Percentiles rank a stretch among this genome's conserved stretches.
Conservation (phyloP, 2,888 invertebrate species). For the Parnassius glacialis region DNA sequence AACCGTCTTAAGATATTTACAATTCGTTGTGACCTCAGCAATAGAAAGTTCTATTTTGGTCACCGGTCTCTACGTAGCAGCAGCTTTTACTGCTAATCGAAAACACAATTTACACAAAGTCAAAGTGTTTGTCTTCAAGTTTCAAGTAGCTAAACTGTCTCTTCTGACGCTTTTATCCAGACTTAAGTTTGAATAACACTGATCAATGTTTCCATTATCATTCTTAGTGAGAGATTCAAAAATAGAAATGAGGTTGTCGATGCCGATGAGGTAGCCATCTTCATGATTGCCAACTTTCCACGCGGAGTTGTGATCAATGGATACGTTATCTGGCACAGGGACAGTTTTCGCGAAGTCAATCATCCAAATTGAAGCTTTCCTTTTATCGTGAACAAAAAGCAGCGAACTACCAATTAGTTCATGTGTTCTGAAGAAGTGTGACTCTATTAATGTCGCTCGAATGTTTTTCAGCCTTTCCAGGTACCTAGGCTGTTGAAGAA, state of each 20-base stretch:
- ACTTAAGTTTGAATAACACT: slow-evolving; percentile 56
- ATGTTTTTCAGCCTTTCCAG: slow-evolving; percentile 92
- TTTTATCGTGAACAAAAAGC: slow-evolving; percentile 95
- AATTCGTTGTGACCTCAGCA: slow-evolving; percentile 17
- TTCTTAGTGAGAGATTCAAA: slow-evolving; percentile 84
- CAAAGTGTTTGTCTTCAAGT: slow-evolving; percentile 34
- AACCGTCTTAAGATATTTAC: slow-evolving; percentile 19
- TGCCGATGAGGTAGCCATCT: slow-evolving; percentile 96
- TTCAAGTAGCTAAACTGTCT: slow-evolving; percentile 72
- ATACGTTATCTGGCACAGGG: slow-evolving; percentile 86
- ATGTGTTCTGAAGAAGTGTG: slow-evolving; percentile 94
- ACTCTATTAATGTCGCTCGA: slow-evolving; percentile 89
- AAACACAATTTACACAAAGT: slow-evolving; percentile 29
- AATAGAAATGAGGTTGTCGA: slow-evolving; percentile 93
- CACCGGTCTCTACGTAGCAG: slow-evolving; percentile 25
- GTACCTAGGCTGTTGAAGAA: slow-evolving; percentile 85
- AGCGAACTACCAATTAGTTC: slow-evolving; percentile 97
- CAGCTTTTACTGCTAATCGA: slow-evolving; percentile 22
- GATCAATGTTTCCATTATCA: slow-evolving; percentile 66
- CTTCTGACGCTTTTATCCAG: slow-evolving; percentile 64
- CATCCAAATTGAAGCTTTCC: slow-evolving; percentile 95
- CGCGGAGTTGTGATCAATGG: slow-evolving; percentile 88
- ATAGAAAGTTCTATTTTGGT: slow-evolving; percentile 27
- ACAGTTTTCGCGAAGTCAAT: slow-evolving; percentile 99
- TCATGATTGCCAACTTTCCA: slow-evolving; percentile 98